Evolutionary conservation across 2,888 invertebrate species (phyloP).

Genomic region (Drosophila eohydei): DNA sequence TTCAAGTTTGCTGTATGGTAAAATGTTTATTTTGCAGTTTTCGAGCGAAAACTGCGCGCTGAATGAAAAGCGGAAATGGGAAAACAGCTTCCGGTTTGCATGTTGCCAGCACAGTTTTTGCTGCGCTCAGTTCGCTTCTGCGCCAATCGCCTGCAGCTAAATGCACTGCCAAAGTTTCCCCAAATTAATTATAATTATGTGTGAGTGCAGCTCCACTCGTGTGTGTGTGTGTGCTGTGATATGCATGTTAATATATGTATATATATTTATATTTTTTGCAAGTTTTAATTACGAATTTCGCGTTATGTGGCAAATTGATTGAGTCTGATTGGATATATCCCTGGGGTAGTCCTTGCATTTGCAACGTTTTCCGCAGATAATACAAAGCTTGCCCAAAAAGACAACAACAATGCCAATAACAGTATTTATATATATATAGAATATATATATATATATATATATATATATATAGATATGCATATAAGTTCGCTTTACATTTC

Average conservation of each 20-base stretch:
- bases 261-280: constrained; percentile 1
- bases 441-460: too few species aligned
- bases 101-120: constrained; percentile 5
- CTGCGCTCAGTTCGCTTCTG: constrained; percentile 10
- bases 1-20: background rate
- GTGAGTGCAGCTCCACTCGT: background rate
- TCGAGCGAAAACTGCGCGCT: background rate
- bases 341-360: constrained; percentile 27
- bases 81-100: constrained; percentile 4
- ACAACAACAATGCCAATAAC: background rate
- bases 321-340: constrained; percentile 63
- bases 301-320: constrained; percentile 58
- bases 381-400: background rate
- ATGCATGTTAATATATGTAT: constrained; percentile 3
- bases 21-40: background rate
- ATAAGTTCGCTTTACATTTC: background rate
- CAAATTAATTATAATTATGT: constrained; percentile 43
- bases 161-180: constrained; percentile 13
- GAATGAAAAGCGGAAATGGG: constrained; percentile 1
- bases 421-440: background rate
- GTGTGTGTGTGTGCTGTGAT: background rate
- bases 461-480: background rate
- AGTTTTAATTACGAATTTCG: constrained; percentile 66
- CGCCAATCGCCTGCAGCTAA: constrained; percentile 26
- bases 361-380: background rate